Conservation (phyloP, 2,888 invertebrate species). For the Drosophila pseudotalamancana region DNA sequence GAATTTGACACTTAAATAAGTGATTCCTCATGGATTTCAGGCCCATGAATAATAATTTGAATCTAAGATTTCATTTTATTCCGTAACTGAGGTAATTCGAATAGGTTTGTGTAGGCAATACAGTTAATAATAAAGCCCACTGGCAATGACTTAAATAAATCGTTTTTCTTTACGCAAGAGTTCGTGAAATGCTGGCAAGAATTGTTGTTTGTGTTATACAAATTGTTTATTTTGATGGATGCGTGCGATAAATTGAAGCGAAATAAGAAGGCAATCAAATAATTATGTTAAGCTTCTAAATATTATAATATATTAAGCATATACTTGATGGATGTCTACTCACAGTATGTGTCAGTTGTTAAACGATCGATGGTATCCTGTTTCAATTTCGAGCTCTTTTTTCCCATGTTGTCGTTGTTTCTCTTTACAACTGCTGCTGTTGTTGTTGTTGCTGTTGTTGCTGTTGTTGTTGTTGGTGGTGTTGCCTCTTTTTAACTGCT, state of each 20-base stretch:
- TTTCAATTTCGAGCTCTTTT: constrained; percentile 98
- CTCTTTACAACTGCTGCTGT: constrained; percentile 16
- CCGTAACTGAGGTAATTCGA: not conserved
- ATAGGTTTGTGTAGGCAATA: too few species aligned
- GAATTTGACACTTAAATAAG: too few species aligned
- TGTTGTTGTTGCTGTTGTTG: constrained; percentile 16
- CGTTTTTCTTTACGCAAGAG: not conserved
- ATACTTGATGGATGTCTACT: constrained; percentile 84
- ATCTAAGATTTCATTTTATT: too few species aligned
- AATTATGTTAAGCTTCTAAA: constrained; percentile 14
- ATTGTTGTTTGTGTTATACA: constrained; percentile 7
- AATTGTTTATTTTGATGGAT: constrained; percentile 33
- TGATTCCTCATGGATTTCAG: not conserved
- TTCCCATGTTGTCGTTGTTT: constrained; percentile 90
- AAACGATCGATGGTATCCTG: constrained; percentile 97
- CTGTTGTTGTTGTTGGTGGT: not conserved
- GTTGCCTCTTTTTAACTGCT: constrained; percentile 1
- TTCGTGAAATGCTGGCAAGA: constrained; percentile 1
- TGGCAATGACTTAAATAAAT: constrained; percentile 2
- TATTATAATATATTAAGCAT: not conserved
- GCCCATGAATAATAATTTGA: too few species aligned
- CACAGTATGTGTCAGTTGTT: constrained; percentile 96
- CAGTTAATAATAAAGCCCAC: too few species aligned
- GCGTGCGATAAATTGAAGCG: constrained; percentile 13
- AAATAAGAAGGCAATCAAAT: constrained; percentile 29